A percentile compares a stretch with the other conserved stretches of the same genome.
phyloP scores from a whole-genome alignment of 2,888 invertebrate genomes.

The Aphodius sticticus region DNA sequence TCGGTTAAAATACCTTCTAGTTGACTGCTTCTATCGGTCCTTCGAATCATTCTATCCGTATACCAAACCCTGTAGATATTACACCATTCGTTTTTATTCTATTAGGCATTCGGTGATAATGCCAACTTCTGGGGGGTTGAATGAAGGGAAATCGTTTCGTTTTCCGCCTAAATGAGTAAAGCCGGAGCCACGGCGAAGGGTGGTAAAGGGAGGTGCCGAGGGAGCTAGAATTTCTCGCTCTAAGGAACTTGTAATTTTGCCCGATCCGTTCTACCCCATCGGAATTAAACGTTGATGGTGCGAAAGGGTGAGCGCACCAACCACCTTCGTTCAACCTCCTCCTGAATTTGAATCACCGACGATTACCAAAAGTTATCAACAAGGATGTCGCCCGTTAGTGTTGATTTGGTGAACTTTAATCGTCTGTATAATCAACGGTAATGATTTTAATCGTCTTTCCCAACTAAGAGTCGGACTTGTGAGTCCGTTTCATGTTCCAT shows the following conservation, averaged over 20 bases:
- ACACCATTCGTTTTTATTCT: too few species aligned
- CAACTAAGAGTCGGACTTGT: not conserved
- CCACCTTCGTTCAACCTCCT: not conserved
- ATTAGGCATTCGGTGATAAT: not conserved
- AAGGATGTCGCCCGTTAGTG: constrained; percentile 4
- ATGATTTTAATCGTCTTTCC: not conserved
- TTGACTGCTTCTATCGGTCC: too few species aligned
- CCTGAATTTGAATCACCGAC: not conserved
- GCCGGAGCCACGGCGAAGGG: not conserved
- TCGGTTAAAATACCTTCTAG: too few species aligned
- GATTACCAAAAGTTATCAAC: not conserved
- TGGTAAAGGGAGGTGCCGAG: not conserved
- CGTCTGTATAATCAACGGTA: not conserved
- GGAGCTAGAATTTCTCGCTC: not conserved
- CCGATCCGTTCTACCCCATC: not conserved
- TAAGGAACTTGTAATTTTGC: constrained; percentile 4
- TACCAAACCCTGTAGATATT: too few species aligned
- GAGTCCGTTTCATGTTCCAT: not conserved
- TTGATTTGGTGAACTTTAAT: constrained; percentile 4
- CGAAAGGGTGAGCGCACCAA: not conserved
- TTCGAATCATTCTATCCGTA: too few species aligned
- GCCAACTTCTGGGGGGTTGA: not conserved
- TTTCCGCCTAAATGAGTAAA: not conserved
- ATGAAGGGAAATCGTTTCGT: not conserved
- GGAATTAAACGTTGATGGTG: not conserved